Conservation (phyloP, 1,140 invertebrate genomes). For the Drosophila asahinai region DNA sequence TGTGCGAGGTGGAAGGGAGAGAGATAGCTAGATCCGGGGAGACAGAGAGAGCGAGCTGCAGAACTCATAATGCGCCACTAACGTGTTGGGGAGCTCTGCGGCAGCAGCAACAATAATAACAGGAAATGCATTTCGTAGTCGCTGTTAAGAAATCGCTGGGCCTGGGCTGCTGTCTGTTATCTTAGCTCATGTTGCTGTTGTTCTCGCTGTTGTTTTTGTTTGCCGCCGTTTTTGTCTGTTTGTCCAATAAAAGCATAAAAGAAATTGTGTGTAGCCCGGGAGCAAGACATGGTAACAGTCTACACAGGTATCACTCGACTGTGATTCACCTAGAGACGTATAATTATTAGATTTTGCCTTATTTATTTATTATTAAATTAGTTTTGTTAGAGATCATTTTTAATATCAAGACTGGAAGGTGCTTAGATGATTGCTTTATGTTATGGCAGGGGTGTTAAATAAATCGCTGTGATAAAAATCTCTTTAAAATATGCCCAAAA, state of each 20-base stretch:
- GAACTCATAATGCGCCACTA: constrained; percentile 62
- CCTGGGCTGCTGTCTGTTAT: constrained; percentile 63
- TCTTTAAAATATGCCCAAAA: no score
- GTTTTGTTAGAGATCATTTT: no score
- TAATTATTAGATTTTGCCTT: background rate
- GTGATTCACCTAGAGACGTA: background rate
- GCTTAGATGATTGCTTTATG: no score
- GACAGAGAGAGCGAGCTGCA: constrained; percentile 18
- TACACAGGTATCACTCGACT: constrained; percentile 3
- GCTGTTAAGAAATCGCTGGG: constrained; percentile 73
- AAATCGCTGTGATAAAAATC: no score
- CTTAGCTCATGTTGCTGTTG: constrained; percentile 68
- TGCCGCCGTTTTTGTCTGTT: constrained; percentile 49
- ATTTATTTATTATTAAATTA: background rate
- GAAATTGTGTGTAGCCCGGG: constrained; percentile 59
- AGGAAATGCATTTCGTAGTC: constrained; percentile 74
- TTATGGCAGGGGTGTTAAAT: no score
- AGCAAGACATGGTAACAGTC: constrained; percentile 12
- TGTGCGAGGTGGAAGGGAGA: constrained; percentile 12
- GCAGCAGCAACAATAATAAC: constrained; percentile 68
- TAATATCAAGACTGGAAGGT: no score
- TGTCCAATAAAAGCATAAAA: constrained; percentile 75
- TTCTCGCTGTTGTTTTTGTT: constrained; percentile 64
- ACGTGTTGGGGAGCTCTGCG: constrained; percentile 53
- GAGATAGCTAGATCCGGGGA: background rate